These are phyloP conservation scores for Thymallus thymallus DNA, from an alignment of 2,113 vertebrate genomes.

Conservation along the genomic window DNA sequence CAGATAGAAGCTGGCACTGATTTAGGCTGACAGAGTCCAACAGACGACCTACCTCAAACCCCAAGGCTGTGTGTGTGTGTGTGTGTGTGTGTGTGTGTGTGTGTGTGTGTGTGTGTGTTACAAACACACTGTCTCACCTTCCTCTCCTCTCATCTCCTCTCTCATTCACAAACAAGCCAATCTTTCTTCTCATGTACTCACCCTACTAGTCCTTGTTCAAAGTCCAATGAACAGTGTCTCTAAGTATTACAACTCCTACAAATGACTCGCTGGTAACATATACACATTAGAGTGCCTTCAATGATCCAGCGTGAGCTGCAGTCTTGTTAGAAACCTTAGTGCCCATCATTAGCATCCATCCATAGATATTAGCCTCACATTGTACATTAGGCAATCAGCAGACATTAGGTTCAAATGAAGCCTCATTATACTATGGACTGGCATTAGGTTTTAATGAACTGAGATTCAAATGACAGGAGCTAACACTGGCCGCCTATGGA, in stretches of 20 bases:
- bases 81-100: too few species aligned
- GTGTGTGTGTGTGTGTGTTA: too few species aligned
- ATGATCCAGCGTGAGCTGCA: too few species aligned
- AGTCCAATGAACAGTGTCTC: too few species aligned
- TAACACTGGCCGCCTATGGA: slow-evolving; percentile 16
- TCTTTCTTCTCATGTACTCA: neutral
- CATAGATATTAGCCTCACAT: slow-evolving; percentile 53
- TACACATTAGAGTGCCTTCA: too few species aligned
- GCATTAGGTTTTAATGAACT: slow-evolving; percentile 42
- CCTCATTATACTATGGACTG: slow-evolving; percentile 25
- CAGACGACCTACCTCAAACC: neutral
- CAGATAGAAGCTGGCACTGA: neutral
- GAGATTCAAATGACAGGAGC: slow-evolving; percentile 26
- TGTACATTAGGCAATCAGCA: slow-evolving; percentile 42
- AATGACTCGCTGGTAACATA: too few species aligned
- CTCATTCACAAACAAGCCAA: too few species aligned
- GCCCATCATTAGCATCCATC: slow-evolving; percentile 23
- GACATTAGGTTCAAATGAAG: slow-evolving; percentile 42
- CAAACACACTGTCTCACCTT: neutral
- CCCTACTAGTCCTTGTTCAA: too few species aligned
- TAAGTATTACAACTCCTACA: too few species aligned
- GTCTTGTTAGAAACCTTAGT: too few species aligned
- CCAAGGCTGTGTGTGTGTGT: neutral
- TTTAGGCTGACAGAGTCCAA: neutral
- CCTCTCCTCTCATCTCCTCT: neutral